Base-by-base conservation (phyloP, 2,113 vertebrate genomes). In the Xiphophorus maculatus region DNA sequence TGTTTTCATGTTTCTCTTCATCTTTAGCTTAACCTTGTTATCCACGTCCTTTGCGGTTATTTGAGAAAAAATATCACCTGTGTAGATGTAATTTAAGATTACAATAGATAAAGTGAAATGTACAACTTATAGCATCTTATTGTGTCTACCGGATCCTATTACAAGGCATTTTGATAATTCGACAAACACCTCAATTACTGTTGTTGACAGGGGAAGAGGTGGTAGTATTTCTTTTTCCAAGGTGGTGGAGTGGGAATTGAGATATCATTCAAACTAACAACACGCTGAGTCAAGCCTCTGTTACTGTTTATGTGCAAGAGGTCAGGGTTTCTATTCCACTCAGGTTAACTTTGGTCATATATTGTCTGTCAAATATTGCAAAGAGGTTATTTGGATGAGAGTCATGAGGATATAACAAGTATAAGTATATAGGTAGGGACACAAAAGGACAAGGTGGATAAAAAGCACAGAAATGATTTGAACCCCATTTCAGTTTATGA, bases 221-320 rank as follows among this genome's bases (percentile, higher is more conserved):
- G 90, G 87, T 84, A 77, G 86, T 87, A 91, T 93, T 92, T 90
- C 84, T 92, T 93, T 58, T 88, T 92, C 81, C 83, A 84, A 90
- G 90, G 90, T 75, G 65, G 79, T 70, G 67, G 76, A 89, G 81
- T 85, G 89, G 84, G 87, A 93, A 94, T 94, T 92, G 93, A 94
- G 89, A 89, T 93, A 94, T 95, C 89, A 91, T 93, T 95, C 93
- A 95, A 92, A 87, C 68, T 89, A 92, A 92, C 79, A 85, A 79
- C 83, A 66, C 62, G 80, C 90, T 93, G 94, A 93, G 88, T 93
- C 90, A 73, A 89, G 82, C 81, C 83, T 90, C 84, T 81, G 67
- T 90, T 93, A 84, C 88, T 90, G 86, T 88, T 89, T 88, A 88
- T 86, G 85, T 90, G 86, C 78, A 76, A 84, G 86, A 88, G 91